These are phyloP conservation scores for Aphidius ervi DNA, from an alignment of 1,140 invertebrate species.

Conservation along the genomic window DNA sequence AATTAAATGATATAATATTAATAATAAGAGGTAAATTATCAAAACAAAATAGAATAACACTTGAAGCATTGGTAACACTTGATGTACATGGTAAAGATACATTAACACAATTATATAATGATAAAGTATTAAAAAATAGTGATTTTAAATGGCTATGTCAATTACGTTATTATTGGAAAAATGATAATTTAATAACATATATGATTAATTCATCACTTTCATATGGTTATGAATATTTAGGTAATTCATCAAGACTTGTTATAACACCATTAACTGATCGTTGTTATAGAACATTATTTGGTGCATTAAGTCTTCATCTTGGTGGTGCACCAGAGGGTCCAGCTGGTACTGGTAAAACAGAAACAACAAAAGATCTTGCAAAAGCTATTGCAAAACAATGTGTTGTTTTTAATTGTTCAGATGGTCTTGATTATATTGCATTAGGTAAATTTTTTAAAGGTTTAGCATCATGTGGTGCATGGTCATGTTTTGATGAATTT, in stretches of 20 bases:
- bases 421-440: constrained; percentile 88
- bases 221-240: constrained; percentile 96
- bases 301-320: constrained; percentile 80
- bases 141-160: constrained; percentile 93
- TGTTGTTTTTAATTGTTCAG: constrained; percentile 95
- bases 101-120: constrained; percentile 65
- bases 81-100: constrained; percentile 92
- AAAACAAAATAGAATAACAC: constrained; percentile 83
- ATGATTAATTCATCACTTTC: constrained; percentile 90
- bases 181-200: constrained; percentile 62
- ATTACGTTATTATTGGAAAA: constrained; percentile 91
- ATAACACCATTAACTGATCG: constrained; percentile 89
- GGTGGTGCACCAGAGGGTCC: constrained; percentile 91
- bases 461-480: constrained; percentile 90
- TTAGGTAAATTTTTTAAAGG: constrained; percentile 97
- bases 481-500: constrained; percentile 98
- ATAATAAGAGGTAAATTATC: constrained; percentile 83
- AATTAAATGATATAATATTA: constrained; percentile 82
- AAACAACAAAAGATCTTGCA: constrained; percentile 93
- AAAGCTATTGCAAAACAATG: constrained; percentile 96
- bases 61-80: constrained; percentile 83
- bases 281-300: constrained; percentile 90
- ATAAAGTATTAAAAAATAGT: constrained; percentile 64
- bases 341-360: constrained; percentile 93
- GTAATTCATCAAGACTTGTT: constrained; percentile 82